Conservation (phyloP, 1,140 invertebrate genomes). For the Lasioglossum albipes region DNA sequence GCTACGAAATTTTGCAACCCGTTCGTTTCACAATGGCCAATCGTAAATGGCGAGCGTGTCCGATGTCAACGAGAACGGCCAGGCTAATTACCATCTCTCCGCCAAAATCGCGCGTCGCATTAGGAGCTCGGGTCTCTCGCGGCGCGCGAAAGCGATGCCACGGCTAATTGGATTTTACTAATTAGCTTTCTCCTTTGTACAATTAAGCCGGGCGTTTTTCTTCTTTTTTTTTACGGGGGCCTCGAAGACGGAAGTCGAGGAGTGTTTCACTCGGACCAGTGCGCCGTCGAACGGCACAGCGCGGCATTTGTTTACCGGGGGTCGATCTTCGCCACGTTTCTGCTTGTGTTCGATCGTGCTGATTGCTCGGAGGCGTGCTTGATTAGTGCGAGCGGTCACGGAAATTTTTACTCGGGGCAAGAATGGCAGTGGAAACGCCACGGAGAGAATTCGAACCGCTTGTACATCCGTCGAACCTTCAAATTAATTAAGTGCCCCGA, state of each 20-base stretch:
- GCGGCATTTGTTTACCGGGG: background rate
- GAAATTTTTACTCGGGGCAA: background rate
- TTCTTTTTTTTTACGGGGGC: background rate
- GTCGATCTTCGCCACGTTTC: conserved; percentile 18
- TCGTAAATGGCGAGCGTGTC: background rate
- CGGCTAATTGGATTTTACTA: conserved; percentile 50
- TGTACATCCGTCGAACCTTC: no score
- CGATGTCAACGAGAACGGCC: conserved; percentile 4
- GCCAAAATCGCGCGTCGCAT: conserved; percentile 23
- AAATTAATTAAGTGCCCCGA: no score
- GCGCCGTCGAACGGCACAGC: background rate
- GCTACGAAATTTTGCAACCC: no score
- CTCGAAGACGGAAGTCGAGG: conserved; percentile 33
- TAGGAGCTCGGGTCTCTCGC: conserved; percentile 29
- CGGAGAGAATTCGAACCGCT: no score
- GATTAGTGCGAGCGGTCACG: conserved; percentile 1
- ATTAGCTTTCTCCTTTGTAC: conserved; percentile 55
- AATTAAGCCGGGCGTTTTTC: conserved; percentile 27
- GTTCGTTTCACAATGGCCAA: background rate
- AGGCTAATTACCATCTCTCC: conserved; percentile 18
- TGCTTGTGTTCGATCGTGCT: conserved; percentile 1
- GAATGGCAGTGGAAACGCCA: conserved; percentile 4
- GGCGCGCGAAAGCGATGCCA: conserved; percentile 40
- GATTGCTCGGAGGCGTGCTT: background rate
- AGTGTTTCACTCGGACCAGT: conserved; percentile 9